phyloP scores from a whole-genome alignment of 2,888 invertebrate species.

The Cinara cedri region DNA sequence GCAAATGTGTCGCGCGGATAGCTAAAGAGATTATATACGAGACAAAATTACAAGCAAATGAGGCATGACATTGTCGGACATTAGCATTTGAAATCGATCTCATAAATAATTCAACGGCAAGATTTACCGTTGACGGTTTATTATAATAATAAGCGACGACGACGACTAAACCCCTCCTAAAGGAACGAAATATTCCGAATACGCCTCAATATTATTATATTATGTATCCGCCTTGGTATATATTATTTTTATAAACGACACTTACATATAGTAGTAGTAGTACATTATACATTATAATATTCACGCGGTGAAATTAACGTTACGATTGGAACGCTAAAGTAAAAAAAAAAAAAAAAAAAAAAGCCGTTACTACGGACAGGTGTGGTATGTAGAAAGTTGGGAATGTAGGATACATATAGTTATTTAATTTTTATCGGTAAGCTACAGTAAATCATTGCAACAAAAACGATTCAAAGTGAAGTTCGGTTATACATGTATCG shows the following conservation, averaged over 20 bases:
- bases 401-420: no score
- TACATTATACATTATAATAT: no score
- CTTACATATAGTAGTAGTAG: background rate
- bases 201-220: slow-evolving; percentile 12
- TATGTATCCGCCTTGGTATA: background rate
- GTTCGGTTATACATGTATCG: no score
- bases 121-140: slow-evolving; percentile 54
- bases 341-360: background rate
- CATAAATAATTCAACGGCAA: slow-evolving; percentile 55
- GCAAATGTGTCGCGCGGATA: background rate
- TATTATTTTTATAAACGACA: slow-evolving; percentile 28
- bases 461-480: no score
- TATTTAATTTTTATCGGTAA: no score
- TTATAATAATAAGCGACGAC: slow-evolving; percentile 29
- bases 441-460: no score
- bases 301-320: slow-evolving; percentile 9
- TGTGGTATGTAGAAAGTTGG: no score
- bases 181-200: slow-evolving; percentile 41
- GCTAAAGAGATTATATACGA: slow-evolving; percentile 42
- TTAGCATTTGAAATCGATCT: slow-evolving; percentile 55
- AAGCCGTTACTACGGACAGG: no score
- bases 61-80: slow-evolving; percentile 49
- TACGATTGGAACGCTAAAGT: background rate
- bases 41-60: slow-evolving; percentile 54
- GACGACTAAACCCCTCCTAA: slow-evolving; percentile 35